Evolutionary conservation across 2,797 vertebrate species (phyloP), one percentile per base, ranked within the genome.

Genomic region (Chiroxiphia lanceolata): DNA sequence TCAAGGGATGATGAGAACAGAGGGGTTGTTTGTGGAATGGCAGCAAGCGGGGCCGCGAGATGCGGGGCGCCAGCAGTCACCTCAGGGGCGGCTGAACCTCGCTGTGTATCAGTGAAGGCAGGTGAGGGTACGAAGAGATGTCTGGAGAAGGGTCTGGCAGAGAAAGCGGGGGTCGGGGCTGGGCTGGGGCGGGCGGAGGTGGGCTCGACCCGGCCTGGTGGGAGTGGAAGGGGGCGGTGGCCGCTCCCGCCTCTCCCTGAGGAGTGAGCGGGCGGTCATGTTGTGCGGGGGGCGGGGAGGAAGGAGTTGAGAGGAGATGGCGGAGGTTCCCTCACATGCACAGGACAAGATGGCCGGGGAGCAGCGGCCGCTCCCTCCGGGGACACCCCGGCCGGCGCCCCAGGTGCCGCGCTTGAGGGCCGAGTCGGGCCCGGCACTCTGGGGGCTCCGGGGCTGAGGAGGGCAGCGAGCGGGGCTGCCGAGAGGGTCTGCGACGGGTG

Each of bases 281-380:
- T 98, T 98, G 95, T 90, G 97, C 95, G 95, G 97, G 97, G 96
- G 98, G 97, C 95, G 97, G 97, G 96, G 97, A 91, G 96, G 82
- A 97, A 97, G 95, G 95, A 96, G 96, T 96, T 84, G 97, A 96
- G 97, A 97, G 97, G 97, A 97, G 97, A 97, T 97, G 95, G 96
- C 69, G 85, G 97, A 96, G 97, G 97, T 87, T 59, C 87, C 44
- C 97, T 90, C 97, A 78, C 97, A 97, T 97, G 97, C 93, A 96
- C 97, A 83, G 96, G 97, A 92, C 97, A 97, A 98, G 97, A 98
- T 98, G 98, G 98, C 97, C 97, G 98, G 97, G 97, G 96, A 94
- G 97, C 96, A 97, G 97, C 50, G 50, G 31, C 65, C 77, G 76
- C 87, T 22, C 64, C 86, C 74, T 54, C 89, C 78, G 29, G 75